Base-by-base conservation (phyloP, 2,113 vertebrate species). In the Corapipo altera region DNA sequence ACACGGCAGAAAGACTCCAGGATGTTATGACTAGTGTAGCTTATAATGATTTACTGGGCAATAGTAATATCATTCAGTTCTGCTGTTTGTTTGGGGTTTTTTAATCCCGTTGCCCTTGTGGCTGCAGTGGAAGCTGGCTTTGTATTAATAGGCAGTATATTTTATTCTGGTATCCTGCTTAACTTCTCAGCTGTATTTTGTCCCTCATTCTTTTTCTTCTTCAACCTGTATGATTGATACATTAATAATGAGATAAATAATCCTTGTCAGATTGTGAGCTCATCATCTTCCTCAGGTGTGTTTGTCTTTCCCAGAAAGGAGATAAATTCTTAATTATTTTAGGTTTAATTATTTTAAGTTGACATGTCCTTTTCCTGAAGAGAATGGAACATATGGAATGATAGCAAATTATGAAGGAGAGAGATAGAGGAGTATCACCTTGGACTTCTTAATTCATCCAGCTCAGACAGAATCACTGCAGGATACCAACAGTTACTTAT, bases 261-360 rank as follows among this genome's bases (percentile, higher is more conserved):
- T 69, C 67, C 74, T 58, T 61, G 58, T 52, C 39, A 71, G 41
- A 6, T 16, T 74, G 52, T 27, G 69, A 67, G 48, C 27, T 75
- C 37, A 16, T 87, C n/a, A 6, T 32, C 92, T 54, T 81, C 33
- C n/a, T 85, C 37, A 65, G 54, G 30, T 7, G 6, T 83, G n/a
- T 32, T 80, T 84, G 77, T 76, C 61, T 75, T 72, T 89, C 26
- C 37, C 37, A 72, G 58, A 89, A 89, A 69, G n/a, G 41, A 85
- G 57, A 92, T 57, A 76, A 89, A 89, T 91, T 69, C 73, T 67
- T 69, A 41, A 77, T 86, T 92, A 48, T 71, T 95, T 91, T 65
- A 85, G 81, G 28, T 70, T 81, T 69, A 46, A 86, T 89, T 92
- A 59, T 77, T 95, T 91, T 57, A 82, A 77, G 32, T 26, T 85